Base-by-base conservation (phyloP, 2,797 vertebrate species). In the Hemibagrus guttatus region DNA sequence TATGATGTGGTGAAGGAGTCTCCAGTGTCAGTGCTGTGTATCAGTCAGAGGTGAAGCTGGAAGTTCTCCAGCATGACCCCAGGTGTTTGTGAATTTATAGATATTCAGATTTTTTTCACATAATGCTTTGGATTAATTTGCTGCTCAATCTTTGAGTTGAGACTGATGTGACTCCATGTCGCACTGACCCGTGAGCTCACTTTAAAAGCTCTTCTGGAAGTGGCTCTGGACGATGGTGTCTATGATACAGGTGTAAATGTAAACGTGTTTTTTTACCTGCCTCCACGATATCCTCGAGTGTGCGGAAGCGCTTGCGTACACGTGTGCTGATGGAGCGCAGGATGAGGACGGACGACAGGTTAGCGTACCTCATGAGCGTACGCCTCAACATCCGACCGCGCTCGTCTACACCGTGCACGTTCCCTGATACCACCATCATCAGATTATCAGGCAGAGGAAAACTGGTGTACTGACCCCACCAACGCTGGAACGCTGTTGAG, bases 401-500 rank as follows among this genome's bases (percentile, higher is more conserved):
- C 84, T 98, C 96, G 2, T 98, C 97, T 0, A 88, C 87, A 0
- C 97, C 96, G 0, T 98, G 97, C 72, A 98, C 96, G 0, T 96
- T 97, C 75, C 96, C 97, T 0, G 96, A 97, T 83, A 97, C 96
- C 88, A 96, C 94, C 75, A 97, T 97, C 97, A 98, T 97, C 89
- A 98, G 94, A 94, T 97, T 97, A 90, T 98, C 96, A 0, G 97
- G 97, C 91, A 98, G 93, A 0, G 96, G 97, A 91, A 98, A 98
- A 92, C 95, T 98, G 64, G 96, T 97, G 92, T 98, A 98, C 91
- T 98, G 97, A 80, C 95, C 97, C 97, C 97, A 98, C 97, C 97
- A 98, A 3, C 96, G 94, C 84, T 97, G 97, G 88, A 98, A 96
- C 0, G 97, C 96, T 92, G 97, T 89, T 1, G 95, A 96, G 83